Evolutionary conservation across 2,113 vertebrate species (phyloP).

Genomic region (Nothobranchius furzeri): DNA sequence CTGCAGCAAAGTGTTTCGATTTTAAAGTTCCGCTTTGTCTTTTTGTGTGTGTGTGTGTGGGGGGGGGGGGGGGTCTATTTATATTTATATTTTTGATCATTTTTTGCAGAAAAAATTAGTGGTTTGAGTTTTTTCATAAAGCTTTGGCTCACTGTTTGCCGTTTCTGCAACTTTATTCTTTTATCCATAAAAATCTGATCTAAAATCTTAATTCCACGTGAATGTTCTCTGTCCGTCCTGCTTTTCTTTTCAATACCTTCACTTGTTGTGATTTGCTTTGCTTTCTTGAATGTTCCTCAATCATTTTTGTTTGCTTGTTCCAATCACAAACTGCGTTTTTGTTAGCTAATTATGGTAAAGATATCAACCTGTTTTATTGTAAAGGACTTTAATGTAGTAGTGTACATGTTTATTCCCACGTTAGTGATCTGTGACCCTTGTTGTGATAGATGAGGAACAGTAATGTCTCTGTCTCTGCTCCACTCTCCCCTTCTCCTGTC

Average conservation of each 20-base stretch:
- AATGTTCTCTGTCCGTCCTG: neutral
- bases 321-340: neutral
- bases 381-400: neutral
- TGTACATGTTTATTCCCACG: neutral
- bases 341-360: neutral
- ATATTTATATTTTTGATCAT: no score
- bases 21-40: neutral
- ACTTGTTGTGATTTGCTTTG: constrained; percentile 25
- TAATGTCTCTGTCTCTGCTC: constrained; percentile 78
- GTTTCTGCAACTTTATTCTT: constrained; percentile 19
- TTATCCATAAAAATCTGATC: neutral
- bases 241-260: neutral
- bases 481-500: constrained; percentile 68
- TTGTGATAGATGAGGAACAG: constrained; percentile 68
- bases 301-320: neutral
- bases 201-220: neutral
- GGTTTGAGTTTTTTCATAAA: no score
- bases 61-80: no score
- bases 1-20: neutral
- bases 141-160: no score
- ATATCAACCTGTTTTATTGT: neutral
- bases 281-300: constrained; percentile 12
- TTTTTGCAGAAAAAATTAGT: neutral
- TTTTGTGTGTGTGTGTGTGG: no score
- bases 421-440: constrained; percentile 37